A percentile compares a stretch with the other conserved stretches of the same genome.
Evolutionary conservation across 2,888 invertebrate species (phyloP).

Genomic region (Drosophila neoperkinsi): DNA sequence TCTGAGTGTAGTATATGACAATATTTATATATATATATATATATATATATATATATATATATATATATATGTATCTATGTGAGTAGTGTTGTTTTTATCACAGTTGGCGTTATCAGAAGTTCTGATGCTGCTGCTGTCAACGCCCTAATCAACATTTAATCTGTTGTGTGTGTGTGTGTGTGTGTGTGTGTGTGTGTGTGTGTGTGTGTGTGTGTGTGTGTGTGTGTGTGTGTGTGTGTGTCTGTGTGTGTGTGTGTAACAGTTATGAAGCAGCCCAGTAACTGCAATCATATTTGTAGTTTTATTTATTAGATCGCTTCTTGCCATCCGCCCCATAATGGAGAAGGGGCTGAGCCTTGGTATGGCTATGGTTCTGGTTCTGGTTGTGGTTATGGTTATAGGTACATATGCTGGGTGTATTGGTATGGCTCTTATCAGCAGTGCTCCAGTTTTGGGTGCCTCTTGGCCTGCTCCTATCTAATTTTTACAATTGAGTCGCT

Average conservation of each 20-base stretch:
- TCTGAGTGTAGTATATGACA: background rate
- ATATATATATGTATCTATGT: background rate
- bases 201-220: background rate
- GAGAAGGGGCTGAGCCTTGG: background rate
- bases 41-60: background rate
- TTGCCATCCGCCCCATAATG: constrained; percentile 24
- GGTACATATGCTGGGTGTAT: background rate
- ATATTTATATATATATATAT: background rate
- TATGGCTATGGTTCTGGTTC: background rate
- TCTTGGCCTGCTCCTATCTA: constrained; percentile 35
- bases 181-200: background rate
- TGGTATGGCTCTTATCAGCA: constrained; percentile 45
- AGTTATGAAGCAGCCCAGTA: background rate
- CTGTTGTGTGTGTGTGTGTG: constrained; percentile 1
- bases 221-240: background rate
- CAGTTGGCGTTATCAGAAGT: constrained; percentile 24
- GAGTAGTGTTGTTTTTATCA: constrained; percentile 20
- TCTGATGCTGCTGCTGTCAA: constrained; percentile 45
- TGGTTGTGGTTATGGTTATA: background rate
- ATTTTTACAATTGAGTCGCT: constrained; percentile 24
- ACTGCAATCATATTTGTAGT: constrained; percentile 39
- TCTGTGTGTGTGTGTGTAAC: background rate
- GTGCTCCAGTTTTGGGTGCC: constrained; percentile 47
- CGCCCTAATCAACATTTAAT: constrained; percentile 51
- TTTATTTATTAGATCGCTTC: constrained; percentile 56